Evolutionary conservation across 2,888 invertebrate genomes (phyloP), one percentile per base, ranked within the genome.

Genomic region (Xestobium rufovillosum): DNA sequence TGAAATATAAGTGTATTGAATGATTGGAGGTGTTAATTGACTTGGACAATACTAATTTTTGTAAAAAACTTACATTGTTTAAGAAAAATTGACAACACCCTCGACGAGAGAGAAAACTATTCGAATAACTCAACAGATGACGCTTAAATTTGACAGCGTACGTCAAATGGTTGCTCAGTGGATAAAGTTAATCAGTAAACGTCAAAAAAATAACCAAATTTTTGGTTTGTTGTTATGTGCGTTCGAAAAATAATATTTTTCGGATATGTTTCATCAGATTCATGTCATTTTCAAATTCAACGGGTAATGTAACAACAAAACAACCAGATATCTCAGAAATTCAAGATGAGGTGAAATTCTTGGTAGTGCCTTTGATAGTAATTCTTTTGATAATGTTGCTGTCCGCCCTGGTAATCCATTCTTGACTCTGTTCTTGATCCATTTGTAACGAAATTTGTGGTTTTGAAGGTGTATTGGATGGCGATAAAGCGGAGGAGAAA

Each of bases 401-500:
- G 16, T 60, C 65, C n/a, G 56, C 60, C 30, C 45, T 65, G 52
- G 66, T 66, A 55, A 56, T 49, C 39, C 8, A 26, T 14, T 19
- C 11, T n/a, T n/a, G n/a, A 9, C 3, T 15, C 25, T 2, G 9
- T 9, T 14, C 12, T 27, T 15, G 9, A 11, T 14, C 14, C 14
- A 10, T n/a, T n/a, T 39, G 9, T 14, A 31, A 19, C 14, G 2
- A 15, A 4, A 36, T 10, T 30, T 38, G 3, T 34, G 37, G 8
- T 26, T 17, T 13, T 27, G 23, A 23, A 74, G 74, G 70, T 73
- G 16, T 64, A 72, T 44, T 59, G 71, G 33, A 65, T 73, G 54
- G 67, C 72, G 16, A 63, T 69, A 39, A 69, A 70, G 49, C 62
- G 69, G 39, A 67, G 74, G 50, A 55, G 76, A 48, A 75, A 76